Percentiles rank a stretch among this genome's conserved stretches.
These are phyloP conservation scores for Rhagoletis zephyria DNA, from an alignment of 1,140 invertebrate species.

Conservation along the genomic window DNA sequence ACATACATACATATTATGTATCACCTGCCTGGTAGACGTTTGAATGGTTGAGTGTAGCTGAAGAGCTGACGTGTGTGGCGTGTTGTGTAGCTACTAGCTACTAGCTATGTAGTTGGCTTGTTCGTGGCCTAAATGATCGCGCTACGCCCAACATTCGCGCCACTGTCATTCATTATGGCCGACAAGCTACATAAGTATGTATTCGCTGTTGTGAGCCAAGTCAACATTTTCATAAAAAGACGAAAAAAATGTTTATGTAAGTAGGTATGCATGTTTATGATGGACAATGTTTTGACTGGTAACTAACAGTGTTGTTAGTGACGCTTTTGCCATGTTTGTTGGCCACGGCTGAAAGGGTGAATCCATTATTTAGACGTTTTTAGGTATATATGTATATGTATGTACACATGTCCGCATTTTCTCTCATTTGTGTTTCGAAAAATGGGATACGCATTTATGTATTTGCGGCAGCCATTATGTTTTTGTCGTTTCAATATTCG, in stretches of 20 bases:
- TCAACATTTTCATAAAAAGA: background rate
- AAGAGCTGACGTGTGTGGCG: conserved; percentile 37
- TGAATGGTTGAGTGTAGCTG: background rate
- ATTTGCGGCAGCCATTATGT: conserved; percentile 39
- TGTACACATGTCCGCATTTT: too few species aligned
- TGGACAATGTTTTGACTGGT: background rate
- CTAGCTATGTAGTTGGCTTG: background rate
- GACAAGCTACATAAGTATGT: background rate
- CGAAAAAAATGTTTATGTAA: too few species aligned
- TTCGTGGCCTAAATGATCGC: conserved; percentile 45
- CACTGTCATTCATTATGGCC: conserved; percentile 50
- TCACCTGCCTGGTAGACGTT: background rate
- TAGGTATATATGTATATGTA: too few species aligned
- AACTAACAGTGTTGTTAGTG: background rate
- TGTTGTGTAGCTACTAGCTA: background rate
- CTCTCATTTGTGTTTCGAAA: background rate
- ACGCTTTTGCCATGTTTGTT: conserved; percentile 18
- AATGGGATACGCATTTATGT: background rate
- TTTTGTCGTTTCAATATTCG: background rate
- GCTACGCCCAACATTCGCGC: conserved; percentile 26
- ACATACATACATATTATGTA: background rate
- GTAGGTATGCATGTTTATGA: background rate
- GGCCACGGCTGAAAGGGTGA: conserved; percentile 37
- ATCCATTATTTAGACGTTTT: too few species aligned
- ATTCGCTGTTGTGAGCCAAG: background rate